phyloP scores from a whole-genome alignment of 2,888 invertebrate species.

The Syrista parreyssii region DNA sequence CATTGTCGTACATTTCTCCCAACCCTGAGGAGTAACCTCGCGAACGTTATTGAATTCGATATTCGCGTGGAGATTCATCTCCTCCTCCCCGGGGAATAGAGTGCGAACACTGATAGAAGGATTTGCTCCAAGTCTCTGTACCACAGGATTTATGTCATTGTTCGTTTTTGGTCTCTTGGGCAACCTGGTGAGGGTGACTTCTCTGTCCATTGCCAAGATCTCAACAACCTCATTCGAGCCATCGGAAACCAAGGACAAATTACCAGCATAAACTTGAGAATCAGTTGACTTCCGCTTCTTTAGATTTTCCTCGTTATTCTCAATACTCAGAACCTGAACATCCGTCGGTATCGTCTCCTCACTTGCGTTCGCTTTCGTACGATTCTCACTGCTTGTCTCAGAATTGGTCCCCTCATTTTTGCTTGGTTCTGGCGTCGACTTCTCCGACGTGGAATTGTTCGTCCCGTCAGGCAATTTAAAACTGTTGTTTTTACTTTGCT shows the following conservation, averaged over 20 bases:
- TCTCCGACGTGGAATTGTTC: slow-evolving; percentile 40
- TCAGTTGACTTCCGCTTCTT: slow-evolving; percentile 61
- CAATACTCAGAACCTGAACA: slow-evolving; percentile 50
- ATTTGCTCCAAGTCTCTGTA: slow-evolving; percentile 78
- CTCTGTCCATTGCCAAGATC: slow-evolving; percentile 70
- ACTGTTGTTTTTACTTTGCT: slow-evolving; percentile 18
- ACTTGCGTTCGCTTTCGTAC: slow-evolving; percentile 25
- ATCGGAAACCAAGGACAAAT: slow-evolving; percentile 24
- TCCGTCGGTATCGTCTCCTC: slow-evolving; percentile 36
- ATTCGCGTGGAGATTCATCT: slow-evolving; percentile 80
- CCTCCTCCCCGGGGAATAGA: slow-evolving; percentile 85
- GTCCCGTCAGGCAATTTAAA: slow-evolving; percentile 26
- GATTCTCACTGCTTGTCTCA: slow-evolving; percentile 41
- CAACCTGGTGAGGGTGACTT: slow-evolving; percentile 72
- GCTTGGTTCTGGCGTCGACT: slow-evolving; percentile 49
- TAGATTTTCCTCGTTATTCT: slow-evolving; percentile 59
- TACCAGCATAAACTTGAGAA: slow-evolving; percentile 40
- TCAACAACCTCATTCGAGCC: slow-evolving; percentile 53
- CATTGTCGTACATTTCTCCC: slow-evolving; percentile 83
- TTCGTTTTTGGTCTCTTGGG: slow-evolving; percentile 65
- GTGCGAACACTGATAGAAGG: slow-evolving; percentile 86
- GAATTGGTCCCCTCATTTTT: slow-evolving; percentile 44
- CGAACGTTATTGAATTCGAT: slow-evolving; percentile 79
- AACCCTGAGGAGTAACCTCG: slow-evolving; percentile 83
- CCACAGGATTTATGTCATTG: slow-evolving; percentile 72